Base-by-base conservation (phyloP, 1,140 invertebrate genomes). In the Cherax quadricarinatus region DNA sequence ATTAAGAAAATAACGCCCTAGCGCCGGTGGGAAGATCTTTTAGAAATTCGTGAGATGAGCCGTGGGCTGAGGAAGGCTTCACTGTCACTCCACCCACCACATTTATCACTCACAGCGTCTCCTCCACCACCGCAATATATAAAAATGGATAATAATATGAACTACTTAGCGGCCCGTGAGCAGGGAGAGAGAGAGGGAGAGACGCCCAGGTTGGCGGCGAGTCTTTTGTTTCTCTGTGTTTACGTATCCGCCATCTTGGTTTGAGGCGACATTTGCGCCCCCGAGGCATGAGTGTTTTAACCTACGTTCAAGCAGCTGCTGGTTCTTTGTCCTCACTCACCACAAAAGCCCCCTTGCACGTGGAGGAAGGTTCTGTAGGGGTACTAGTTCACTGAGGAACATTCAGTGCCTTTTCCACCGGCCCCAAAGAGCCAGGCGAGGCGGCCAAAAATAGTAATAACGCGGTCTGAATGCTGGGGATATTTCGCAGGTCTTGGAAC, bases 171-270 rank as follows among this genome's bases (percentile, higher is more conserved):
- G 62, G 85, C n/a, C 70, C 70, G 9, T n/a, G 24, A 21, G 70
- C 70, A 75, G 70, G 70, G 24, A 30, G 70, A 21, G 62, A 66
- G 16, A 66, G 66, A 62, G 85, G 73, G 66, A 57, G 70, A 53
- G 85, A 75, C 85, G 85, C 85, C 85, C 73, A 75, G 75, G 70
- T 87, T 24, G 14, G 62, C 48, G 14, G 62, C 48, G 70, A 21
- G 9, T 51, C 85, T 87, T 87, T 87, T 87, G 85, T 87, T 87
- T 87, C 18, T 5, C 62, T 57, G 30, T 57, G 53, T 57, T 66
- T 73, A 49, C 73, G 6, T 48, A 24, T 87, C 85, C 70, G 85
- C 85, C 85, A 87, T 87, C 85, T 87, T 87, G 85, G 85, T 53
- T 78, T 87, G 85, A 18, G 79, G 66, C 49, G 85, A 87, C 85